phyloP scores from a whole-genome alignment of 2,797 vertebrate species.

The Coreius guichenoti region DNA sequence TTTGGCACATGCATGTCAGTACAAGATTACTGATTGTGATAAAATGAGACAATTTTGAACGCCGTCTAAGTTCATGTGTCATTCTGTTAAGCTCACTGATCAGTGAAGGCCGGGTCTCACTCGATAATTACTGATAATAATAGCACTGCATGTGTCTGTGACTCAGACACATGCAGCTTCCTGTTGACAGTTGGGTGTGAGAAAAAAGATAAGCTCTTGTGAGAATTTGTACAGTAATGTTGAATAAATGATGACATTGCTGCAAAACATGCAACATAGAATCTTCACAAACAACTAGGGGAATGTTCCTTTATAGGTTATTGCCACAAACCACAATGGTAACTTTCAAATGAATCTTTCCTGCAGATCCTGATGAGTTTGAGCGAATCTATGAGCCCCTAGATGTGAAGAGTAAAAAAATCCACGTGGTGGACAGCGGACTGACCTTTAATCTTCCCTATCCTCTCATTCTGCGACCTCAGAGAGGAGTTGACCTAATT shows the following conservation, averaged over 20 bases:
- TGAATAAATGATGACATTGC: neutral
- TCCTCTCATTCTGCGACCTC: slow-evolving; percentile 90
- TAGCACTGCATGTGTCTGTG: neutral
- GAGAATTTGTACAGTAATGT: neutral
- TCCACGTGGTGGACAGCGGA: slow-evolving; percentile 96
- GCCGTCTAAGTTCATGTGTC: neutral
- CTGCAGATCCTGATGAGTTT: slow-evolving; percentile 95
- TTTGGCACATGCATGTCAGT: neutral
- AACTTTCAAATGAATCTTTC: neutral
- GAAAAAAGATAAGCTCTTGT: neutral
- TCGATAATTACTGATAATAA: slow-evolving; percentile 12
- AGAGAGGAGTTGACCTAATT: slow-evolving; percentile 92
- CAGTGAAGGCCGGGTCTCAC: neutral
- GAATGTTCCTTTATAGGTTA: neutral
- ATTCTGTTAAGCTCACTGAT: neutral
- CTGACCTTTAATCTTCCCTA: slow-evolving; percentile 97
- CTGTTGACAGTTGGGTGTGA: slow-evolving; percentile 12
- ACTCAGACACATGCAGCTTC: slow-evolving; percentile 1
- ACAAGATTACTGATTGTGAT: neutral
- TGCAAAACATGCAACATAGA: neutral
- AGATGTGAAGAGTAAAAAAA: slow-evolving; percentile 98
- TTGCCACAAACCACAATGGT: neutral
- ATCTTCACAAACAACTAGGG: neutral
- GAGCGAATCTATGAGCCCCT: slow-evolving; percentile 95
- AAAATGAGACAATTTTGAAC: neutral